Percentiles rank a stretch among this genome's conserved stretches.
These are phyloP conservation scores for Odontocerum albicorne DNA, from an alignment of 2,888 invertebrate genomes.

Conservation along the genomic window DNA sequence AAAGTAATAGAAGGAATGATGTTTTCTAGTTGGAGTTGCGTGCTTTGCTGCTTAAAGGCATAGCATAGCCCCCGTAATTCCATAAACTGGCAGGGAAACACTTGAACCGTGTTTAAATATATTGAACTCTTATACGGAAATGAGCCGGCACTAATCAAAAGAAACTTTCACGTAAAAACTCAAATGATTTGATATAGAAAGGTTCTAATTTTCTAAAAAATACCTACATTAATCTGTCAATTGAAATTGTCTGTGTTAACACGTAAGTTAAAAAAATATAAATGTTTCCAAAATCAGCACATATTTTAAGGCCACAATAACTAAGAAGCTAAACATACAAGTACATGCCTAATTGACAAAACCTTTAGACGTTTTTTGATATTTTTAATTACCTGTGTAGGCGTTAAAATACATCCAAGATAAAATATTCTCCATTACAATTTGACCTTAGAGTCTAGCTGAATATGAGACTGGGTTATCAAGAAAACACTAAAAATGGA, in stretches of 20 bases:
- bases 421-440: too few relatives aligned
- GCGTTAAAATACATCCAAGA: too few relatives aligned
- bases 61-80: too few relatives aligned
- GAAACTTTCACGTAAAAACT: neutral
- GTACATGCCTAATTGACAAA: too few relatives aligned
- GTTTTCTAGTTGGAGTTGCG: constrained; percentile 4
- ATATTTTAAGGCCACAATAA: too few relatives aligned
- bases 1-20: constrained; percentile 2
- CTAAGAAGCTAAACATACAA: too few relatives aligned
- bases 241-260: neutral
- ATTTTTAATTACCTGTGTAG: too few relatives aligned
- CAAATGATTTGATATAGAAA: neutral
- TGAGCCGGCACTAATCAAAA: neutral
- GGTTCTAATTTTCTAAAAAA: neutral
- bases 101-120: constrained; percentile 3
- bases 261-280: neutral
- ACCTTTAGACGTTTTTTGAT: too few relatives aligned
- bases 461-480: too few relatives aligned
- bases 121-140: neutral
- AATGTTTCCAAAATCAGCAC: neutral
- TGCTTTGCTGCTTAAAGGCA: constrained; percentile 9
- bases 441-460: too few relatives aligned
- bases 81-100: constrained; percentile 8
- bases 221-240: neutral
- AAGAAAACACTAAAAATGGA: too few relatives aligned